Evolutionary conservation across 2,888 invertebrate genomes (phyloP).

Genomic region (Chirona hameri): DNA sequence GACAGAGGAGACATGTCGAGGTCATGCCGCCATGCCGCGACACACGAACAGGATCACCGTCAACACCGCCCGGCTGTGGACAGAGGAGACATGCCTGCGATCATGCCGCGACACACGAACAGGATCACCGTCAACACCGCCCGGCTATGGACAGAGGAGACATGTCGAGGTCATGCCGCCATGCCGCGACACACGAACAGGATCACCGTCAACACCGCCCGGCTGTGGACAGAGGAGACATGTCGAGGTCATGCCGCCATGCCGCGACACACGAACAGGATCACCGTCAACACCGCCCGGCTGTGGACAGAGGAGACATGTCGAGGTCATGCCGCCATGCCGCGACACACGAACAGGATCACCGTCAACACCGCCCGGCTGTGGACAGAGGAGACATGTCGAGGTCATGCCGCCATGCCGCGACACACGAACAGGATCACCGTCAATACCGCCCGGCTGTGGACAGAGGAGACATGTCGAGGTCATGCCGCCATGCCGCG

Average conservation of each 20-base stretch:
- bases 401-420: slow-evolving; percentile 59
- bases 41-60: slow-evolving; percentile 82
- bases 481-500: slow-evolving; percentile 65
- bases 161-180: neutral
- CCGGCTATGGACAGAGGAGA: slow-evolving; percentile 56
- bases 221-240: slow-evolving; percentile 53
- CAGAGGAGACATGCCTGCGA: slow-evolving; percentile 70
- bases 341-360: slow-evolving; percentile 80
- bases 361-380: slow-evolving; percentile 73
- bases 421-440: slow-evolving; percentile 80
- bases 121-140: slow-evolving; percentile 73
- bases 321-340: slow-evolving; percentile 55
- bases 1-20: slow-evolving; percentile 40
- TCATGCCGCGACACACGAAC: slow-evolving; percentile 83
- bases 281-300: slow-evolving; percentile 69
- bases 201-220: slow-evolving; percentile 71
- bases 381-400: slow-evolving; percentile 44
- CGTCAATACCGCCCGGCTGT: slow-evolving; percentile 70
- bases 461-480: slow-evolving; percentile 43
- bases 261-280: slow-evolving; percentile 82
- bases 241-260: slow-evolving; percentile 51
- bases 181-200: slow-evolving; percentile 85
- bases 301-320: slow-evolving; percentile 51
- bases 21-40: slow-evolving; percentile 65
- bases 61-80: slow-evolving; percentile 65